Percentiles rank a stretch among this genome's conserved stretches.
These are phyloP conservation scores for Pseudocheirus occidentalis DNA, from an alignment of 2,797 vertebrate genomes.

Conservation along the genomic window DNA sequence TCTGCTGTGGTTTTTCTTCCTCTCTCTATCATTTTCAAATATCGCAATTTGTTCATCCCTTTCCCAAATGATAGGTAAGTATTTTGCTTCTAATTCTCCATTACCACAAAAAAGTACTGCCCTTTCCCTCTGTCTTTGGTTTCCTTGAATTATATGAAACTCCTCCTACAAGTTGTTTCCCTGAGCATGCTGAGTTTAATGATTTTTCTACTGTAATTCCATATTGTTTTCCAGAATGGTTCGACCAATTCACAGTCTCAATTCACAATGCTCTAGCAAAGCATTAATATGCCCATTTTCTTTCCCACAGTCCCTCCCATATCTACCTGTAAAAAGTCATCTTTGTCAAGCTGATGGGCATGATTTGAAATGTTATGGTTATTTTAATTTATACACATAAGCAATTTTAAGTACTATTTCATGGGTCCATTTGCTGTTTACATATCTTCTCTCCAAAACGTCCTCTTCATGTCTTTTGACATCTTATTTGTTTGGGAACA, in stretches of 20 bases:
- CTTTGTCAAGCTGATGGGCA: neutral
- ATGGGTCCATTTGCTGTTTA: neutral
- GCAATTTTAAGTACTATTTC: neutral
- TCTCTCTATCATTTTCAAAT: neutral
- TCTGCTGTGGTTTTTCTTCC: neutral
- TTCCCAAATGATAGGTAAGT: neutral
- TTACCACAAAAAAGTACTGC: neutral
- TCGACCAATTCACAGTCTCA: neutral
- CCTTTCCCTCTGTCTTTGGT: neutral
- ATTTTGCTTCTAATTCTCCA: neutral
- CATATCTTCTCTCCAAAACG: neutral
- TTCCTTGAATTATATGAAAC: neutral
- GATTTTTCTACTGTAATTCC: neutral
- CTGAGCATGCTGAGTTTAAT: neutral
- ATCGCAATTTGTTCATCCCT: neutral
- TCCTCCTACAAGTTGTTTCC: neutral
- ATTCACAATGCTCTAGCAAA: neutral
- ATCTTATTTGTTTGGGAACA: neutral
- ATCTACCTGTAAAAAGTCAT: neutral
- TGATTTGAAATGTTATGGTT: neutral
- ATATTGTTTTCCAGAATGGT: neutral
- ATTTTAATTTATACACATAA: neutral
- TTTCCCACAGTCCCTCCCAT: neutral
- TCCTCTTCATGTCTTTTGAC: neutral
- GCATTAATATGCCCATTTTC: neutral